Percentiles rank a stretch among this genome's conserved stretches.
These are phyloP conservation scores for Pteruthius melanotis DNA, from an alignment of 2,113 vertebrate genomes.

Conservation along the genomic window DNA sequence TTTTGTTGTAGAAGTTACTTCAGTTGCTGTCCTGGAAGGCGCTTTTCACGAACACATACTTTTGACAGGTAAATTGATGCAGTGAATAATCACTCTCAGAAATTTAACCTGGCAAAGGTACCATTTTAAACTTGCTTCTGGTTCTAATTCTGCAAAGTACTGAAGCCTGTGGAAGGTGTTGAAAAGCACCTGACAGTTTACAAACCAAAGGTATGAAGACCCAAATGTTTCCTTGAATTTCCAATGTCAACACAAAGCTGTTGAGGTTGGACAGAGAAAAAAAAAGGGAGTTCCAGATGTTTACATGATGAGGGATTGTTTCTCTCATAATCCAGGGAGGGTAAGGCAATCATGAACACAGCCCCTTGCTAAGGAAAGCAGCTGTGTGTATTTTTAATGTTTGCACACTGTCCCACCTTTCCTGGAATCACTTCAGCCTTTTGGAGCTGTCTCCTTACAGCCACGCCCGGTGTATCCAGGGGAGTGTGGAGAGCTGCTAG, in stretches of 20 bases:
- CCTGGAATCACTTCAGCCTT: neutral
- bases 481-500: neutral
- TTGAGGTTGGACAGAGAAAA: neutral
- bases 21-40: neutral
- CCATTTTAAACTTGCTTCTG: neutral
- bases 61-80: constrained; percentile 9
- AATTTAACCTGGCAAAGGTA: neutral
- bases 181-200: constrained; percentile 15
- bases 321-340: neutral
- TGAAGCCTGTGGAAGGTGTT: neutral
- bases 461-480: neutral
- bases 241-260: neutral
- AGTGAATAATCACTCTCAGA: neutral
- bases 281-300: neutral
- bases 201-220: neutral
- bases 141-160: neutral
- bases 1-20: neutral
- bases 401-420: neutral
- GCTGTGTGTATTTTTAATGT: neutral
- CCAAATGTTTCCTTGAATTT: neutral
- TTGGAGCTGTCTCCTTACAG: neutral
- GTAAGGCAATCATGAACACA: neutral
- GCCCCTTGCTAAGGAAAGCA: neutral
- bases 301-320: neutral
- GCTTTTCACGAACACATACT: neutral